Conservation (phyloP, 2,888 invertebrate species). For the Archips xylosteana region DNA sequence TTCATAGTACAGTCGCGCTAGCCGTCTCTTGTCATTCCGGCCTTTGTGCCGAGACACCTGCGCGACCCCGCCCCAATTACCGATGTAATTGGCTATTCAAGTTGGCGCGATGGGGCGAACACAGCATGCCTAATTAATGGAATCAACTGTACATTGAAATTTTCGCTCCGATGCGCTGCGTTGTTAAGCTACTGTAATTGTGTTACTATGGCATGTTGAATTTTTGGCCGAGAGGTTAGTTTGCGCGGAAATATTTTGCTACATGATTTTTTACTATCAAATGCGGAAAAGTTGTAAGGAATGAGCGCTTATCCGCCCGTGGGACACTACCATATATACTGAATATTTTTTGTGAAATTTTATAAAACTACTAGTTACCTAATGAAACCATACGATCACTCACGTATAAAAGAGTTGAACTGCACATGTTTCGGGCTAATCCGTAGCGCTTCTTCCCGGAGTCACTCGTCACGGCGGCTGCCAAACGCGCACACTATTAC, state of each 20-base stretch:
- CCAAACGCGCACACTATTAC: no score
- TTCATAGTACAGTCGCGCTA: conserved; percentile 8
- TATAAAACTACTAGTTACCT: no score
- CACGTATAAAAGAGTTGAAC: no score
- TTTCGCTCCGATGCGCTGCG: conserved; percentile 63
- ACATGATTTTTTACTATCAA: no score
- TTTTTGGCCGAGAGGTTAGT: background rate
- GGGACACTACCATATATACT: no score
- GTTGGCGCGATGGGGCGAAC: conserved; percentile 66
- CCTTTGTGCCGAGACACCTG: conserved; percentile 78
- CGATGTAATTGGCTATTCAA: conserved; percentile 84
- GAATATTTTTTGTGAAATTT: no score
- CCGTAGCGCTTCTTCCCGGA: no score
- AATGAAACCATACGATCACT: no score
- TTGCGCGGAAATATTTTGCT: background rate
- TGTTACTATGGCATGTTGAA: conserved; percentile 35
- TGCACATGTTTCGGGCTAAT: no score
- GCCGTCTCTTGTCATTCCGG: conserved; percentile 5
- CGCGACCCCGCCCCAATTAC: conserved; percentile 78
- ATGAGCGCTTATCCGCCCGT: no score
- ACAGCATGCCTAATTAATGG: conserved; percentile 43
- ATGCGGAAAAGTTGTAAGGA: no score
- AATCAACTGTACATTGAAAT: conserved; percentile 80
- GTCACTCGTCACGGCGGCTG: no score
- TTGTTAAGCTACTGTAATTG: conserved; percentile 42